phyloP scores from a whole-genome alignment of 35 echinoderm and acorn worm genomes.

The Holothuria glaberrima region DNA sequence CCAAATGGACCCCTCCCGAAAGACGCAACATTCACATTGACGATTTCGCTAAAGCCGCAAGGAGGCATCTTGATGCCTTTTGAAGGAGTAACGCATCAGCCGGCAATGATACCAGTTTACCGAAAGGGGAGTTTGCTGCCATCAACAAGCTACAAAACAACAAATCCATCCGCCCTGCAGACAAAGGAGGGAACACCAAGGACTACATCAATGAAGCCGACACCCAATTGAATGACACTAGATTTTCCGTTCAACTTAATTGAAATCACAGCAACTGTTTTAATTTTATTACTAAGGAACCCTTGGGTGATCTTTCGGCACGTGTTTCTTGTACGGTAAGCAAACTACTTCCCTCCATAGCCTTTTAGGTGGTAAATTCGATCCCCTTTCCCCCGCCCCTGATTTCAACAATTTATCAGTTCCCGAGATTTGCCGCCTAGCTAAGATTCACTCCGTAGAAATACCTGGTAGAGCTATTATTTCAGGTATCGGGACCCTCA shows the following conservation, averaged over 20 bases:
- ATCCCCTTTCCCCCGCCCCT: no score
- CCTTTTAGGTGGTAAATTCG: neutral
- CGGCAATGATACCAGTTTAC: neutral
- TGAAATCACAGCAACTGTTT: no score
- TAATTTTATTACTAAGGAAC: neutral
- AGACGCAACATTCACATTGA: no score
- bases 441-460: no score
- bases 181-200: neutral
- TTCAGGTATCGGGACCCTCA: neutral
- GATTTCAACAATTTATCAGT: no score
- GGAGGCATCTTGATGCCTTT: no score
- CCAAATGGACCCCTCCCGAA: no score
- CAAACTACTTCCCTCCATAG: neutral
- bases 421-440: no score
- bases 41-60: no score
- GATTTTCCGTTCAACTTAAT: neutral
- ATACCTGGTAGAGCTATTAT: neutral
- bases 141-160: neutral
- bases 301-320: neutral
- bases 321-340: slow-evolving; percentile 5
- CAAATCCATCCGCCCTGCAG: neutral
- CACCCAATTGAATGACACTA: neutral
- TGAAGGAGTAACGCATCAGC: neutral
- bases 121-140: no score
- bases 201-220: no score